A percentile compares a stretch with the other conserved stretches of the same genome.
Conservation (phyloP, 1,140 invertebrate genomes). For the honey bee (Apis mellifera) region DNA sequence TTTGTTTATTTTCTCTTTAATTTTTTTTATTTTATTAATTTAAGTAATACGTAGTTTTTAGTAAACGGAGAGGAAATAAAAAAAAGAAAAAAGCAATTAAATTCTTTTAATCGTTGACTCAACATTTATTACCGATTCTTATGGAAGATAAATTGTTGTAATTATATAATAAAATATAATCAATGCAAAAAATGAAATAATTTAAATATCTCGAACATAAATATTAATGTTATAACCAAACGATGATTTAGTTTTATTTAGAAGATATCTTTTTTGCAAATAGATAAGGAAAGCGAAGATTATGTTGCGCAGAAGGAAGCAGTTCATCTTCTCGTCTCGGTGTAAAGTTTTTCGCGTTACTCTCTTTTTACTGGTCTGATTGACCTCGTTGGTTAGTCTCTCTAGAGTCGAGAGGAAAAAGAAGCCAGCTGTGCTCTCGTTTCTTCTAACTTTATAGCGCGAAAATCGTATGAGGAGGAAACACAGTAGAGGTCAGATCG, state of each 20-base stretch:
- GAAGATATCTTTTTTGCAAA: not conserved
- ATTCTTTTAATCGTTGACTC: not conserved
- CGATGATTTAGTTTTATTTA: not conserved
- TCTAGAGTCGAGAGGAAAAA: not conserved
- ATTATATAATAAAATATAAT: not conserved
- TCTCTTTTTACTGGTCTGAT: not conserved
- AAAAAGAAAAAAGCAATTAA: not conserved
- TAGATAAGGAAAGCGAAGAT: constrained; percentile 13
- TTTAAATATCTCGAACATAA: not conserved
- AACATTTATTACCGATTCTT: not conserved
- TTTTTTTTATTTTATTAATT: not conserved
- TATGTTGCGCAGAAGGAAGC: not conserved
- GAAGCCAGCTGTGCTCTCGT: not conserved
- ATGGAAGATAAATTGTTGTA: constrained; percentile 11
- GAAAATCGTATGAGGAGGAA: constrained; percentile 6
- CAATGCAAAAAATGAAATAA: not conserved
- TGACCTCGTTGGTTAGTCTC: not conserved
- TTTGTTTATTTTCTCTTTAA: not conserved
- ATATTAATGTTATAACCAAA: too few relatives aligned
- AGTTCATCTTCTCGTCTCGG: not conserved
- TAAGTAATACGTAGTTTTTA: not conserved
- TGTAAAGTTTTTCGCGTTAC: not conserved
- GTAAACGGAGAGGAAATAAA: not conserved
- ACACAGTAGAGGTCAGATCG: not conserved
- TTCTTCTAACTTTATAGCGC: not conserved